Percentiles rank a stretch among this genome's conserved stretches.
Conservation (phyloP, 2,113 vertebrate species). For the Mixornis gularis region DNA sequence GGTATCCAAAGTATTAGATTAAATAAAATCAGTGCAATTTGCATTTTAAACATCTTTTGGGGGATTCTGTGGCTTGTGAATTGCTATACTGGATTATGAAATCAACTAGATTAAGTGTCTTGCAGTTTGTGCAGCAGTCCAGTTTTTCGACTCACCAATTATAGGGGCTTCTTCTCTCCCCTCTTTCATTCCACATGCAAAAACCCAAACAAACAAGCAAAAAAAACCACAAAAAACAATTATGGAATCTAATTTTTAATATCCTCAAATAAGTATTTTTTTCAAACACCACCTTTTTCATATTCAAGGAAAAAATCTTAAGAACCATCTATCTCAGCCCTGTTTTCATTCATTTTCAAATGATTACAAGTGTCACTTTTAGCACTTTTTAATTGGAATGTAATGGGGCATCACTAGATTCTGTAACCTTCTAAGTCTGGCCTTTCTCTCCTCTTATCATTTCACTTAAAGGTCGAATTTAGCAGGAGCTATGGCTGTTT, state of each 20-base stretch:
- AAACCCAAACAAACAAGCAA: not conserved
- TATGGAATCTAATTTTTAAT: not conserved
- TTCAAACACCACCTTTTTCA: not conserved
- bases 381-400: constrained; percentile 31
- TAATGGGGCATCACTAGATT: constrained; percentile 3
- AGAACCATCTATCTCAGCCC: not conserved
- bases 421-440: not conserved
- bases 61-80: not conserved
- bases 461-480: not conserved
- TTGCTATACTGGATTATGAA: not conserved
- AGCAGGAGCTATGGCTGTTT: not conserved
- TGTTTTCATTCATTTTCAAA: not conserved
- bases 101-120: not conserved
- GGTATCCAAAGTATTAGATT: not conserved
- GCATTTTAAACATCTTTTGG: constrained; percentile 27
- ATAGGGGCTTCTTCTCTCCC: not conserved
- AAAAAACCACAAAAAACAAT: not conserved
- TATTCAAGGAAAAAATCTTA: fast-evolving
- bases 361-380: not conserved
- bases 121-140: not conserved
- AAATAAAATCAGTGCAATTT: constrained; percentile 8
- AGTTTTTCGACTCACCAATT: not conserved
- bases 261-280: not conserved
- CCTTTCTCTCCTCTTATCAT: not conserved
- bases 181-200: not conserved